Conservation (phyloP, 2,888 invertebrate genomes). For the Luperina testacea region DNA sequence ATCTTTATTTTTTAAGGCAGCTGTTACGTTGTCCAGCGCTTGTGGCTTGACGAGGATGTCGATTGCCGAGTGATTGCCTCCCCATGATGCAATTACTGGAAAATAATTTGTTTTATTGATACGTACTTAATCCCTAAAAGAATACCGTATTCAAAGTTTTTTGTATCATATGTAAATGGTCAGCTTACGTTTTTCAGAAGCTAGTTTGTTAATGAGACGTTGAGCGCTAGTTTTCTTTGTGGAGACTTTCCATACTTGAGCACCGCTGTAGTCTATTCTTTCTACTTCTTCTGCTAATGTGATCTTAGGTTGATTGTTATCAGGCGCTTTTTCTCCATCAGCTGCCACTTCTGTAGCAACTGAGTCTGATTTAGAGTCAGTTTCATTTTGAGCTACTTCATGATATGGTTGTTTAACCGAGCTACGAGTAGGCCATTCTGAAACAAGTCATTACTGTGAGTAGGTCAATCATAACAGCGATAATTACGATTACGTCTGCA, state of each 20-base stretch:
- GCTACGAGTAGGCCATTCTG: constrained; percentile 82
- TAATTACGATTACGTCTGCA: constrained; percentile 33
- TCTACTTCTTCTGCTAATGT: constrained; percentile 64
- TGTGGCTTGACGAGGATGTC: constrained; percentile 93
- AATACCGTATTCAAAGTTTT: background rate
- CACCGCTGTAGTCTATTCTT: constrained; percentile 92
- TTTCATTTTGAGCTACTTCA: constrained; percentile 57
- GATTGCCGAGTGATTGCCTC: constrained; percentile 90
- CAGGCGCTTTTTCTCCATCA: constrained; percentile 52
- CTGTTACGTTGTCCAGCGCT: constrained; percentile 91
- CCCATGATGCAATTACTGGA: constrained; percentile 92
- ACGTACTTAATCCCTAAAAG: background rate
- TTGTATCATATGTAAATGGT: background rate
- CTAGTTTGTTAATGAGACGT: constrained; percentile 76
- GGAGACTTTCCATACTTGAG: constrained; percentile 93
- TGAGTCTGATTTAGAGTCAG: constrained; percentile 48
- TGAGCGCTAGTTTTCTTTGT: constrained; percentile 87
- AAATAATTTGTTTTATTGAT: constrained; percentile 47
- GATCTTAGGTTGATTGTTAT: constrained; percentile 62
- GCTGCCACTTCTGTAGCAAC: constrained; percentile 28
- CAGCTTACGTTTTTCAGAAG: constrained; percentile 83
- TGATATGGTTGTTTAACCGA: constrained; percentile 82
- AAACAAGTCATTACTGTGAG: constrained; percentile 58
- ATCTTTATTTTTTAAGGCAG: constrained; percentile 91
- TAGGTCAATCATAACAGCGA: constrained; percentile 32